phyloP scores from a whole-genome alignment of 1,140 invertebrate species.

The Matsumurasca onukii region DNA sequence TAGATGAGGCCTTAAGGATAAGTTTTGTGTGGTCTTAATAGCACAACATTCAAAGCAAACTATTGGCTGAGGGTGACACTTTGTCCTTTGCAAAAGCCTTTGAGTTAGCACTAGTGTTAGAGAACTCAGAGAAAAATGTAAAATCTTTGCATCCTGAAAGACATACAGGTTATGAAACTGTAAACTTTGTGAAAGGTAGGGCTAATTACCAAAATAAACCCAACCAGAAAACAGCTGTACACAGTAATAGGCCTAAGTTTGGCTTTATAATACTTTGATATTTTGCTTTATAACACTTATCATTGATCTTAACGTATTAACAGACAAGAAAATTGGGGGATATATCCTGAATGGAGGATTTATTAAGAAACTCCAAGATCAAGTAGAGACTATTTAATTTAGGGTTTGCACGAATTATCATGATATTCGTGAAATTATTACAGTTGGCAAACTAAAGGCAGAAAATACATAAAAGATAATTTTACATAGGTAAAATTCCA shows the following conservation, averaged over 20 bases:
- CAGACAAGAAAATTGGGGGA: too few relatives aligned
- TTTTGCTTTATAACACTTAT: too few relatives aligned
- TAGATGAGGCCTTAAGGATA: background rate
- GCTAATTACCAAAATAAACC: background rate
- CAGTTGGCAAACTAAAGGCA: too few relatives aligned
- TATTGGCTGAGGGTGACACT: background rate
- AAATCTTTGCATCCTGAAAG: background rate
- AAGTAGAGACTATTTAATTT: too few relatives aligned
- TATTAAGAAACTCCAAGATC: too few relatives aligned
- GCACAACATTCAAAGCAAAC: background rate
- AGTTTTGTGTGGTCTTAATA: background rate
- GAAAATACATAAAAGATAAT: too few relatives aligned
- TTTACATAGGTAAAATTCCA: too few relatives aligned
- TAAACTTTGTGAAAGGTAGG: background rate
- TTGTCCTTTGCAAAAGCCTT: background rate
- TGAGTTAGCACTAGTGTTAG: background rate
- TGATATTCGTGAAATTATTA: too few relatives aligned
- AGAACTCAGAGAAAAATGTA: background rate
- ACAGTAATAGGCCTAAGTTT: background rate
- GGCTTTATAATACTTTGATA: too few relatives aligned
- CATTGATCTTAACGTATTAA: too few relatives aligned
- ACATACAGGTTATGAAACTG: background rate
- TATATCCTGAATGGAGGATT: too few relatives aligned
- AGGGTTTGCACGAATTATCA: too few relatives aligned
- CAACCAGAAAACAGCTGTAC: background rate